These are phyloP conservation scores for Carassius gibelio DNA, from an alignment of 2,113 vertebrate genomes.

Conservation along the genomic window DNA sequence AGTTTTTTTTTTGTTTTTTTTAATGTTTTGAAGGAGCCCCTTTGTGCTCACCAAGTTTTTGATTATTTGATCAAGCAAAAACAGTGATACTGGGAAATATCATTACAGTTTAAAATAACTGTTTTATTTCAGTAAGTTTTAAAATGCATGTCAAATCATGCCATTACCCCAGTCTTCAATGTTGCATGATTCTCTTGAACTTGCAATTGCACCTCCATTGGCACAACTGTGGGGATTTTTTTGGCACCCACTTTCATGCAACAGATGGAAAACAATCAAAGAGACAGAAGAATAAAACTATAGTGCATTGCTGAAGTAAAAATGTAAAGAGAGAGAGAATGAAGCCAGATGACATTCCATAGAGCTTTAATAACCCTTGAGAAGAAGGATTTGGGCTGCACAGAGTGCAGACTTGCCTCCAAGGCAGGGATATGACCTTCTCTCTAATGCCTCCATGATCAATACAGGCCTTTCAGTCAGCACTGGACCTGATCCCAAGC, in stretches of 20 bases:
- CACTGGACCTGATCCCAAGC: slow-evolving; percentile 44
- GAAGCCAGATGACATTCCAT: slow-evolving; percentile 50
- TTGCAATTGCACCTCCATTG: slow-evolving; percentile 1
- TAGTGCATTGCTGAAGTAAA: slow-evolving; percentile 44
- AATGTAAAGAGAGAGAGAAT: slow-evolving; percentile 39
- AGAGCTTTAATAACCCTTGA: slow-evolving; percentile 54
- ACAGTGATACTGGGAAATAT: background rate
- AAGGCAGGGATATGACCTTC: slow-evolving; percentile 54
- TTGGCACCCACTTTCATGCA: slow-evolving; percentile 41
- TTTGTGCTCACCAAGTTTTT: background rate
- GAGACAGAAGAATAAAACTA: slow-evolving; percentile 28
- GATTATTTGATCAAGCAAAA: background rate
- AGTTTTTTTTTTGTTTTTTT: background rate
- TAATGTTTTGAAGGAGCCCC: background rate
- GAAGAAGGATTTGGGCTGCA: slow-evolving; percentile 29
- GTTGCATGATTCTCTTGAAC: background rate
- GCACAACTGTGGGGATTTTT: background rate
- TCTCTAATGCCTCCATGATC: slow-evolving; percentile 50
- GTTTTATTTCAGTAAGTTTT: background rate
- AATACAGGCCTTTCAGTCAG: slow-evolving; percentile 58
- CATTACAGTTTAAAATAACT: background rate
- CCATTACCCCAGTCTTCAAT: background rate
- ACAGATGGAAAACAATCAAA: slow-evolving; percentile 51
- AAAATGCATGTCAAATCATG: background rate
- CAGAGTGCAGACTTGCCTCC: slow-evolving; percentile 48